Base-by-base conservation (phyloP, 2,888 invertebrate genomes). In the Xestobium rufovillosum region DNA sequence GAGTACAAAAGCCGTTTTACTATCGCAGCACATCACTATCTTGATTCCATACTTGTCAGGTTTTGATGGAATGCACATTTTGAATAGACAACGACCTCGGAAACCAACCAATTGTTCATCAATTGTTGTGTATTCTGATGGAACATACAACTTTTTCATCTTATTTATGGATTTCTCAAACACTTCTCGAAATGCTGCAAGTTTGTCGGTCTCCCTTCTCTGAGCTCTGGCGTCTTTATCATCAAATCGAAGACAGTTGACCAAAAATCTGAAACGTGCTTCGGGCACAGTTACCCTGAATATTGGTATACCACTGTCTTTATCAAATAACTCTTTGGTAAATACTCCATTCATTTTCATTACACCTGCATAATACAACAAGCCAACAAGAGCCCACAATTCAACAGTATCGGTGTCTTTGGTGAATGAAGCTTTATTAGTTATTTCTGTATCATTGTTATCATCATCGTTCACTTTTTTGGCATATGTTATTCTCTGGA, bases 201-300 rank as follows among this genome's bases (percentile, higher is more conserved):
- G 47, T 9, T 39, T 38, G 30, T 54, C 48, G 4, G 13, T 40
- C 13, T 10, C 30, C 37, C 32, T 36, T 17, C 44, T 26, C 12
- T 42, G 26, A n/a, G 23, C 35, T 13, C 50, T 39, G 3, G 47
- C 49, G 3, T 31, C 38, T 32, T 38, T 45, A 28, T 49, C 44
- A 26, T 49, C 47, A 28, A 53, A 50, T 2, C 46, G 37, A 11
- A 50, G 25, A 12, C 34, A 41, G 13, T 17, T 27, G 0, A 36
- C 19, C 12, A 48, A 19, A 39, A 44, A 46, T 15, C 35, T 13
- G 49, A 38, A 3, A 46, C 49, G 3, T 31, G 37, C 31, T 38
- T 45, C 34, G n/a, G 42, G 9, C 45, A 50, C 48, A 13, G 40
- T 39, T 8, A 38, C 38, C 9, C 43, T 32, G 32, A 40, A 45